These are phyloP conservation scores for Bos indicus DNA, from an alignment of 2,113 vertebrate genomes.

Conservation along the genomic window DNA sequence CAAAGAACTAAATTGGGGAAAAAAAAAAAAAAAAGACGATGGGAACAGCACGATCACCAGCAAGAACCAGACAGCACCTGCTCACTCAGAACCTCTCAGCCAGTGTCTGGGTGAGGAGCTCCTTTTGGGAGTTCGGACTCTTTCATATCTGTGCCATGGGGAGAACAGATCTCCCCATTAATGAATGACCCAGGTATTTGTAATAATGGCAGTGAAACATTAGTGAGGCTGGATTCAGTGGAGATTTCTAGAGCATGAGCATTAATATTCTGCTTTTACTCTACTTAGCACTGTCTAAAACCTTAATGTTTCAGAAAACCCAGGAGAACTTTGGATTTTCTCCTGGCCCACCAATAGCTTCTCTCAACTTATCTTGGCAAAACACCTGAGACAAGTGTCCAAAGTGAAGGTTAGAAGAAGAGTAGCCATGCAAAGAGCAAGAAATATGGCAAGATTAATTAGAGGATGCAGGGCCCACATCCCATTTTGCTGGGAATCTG, in stretches of 20 bases:
- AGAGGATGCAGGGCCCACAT: slow-evolving; percentile 27
- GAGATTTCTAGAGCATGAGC: neutral
- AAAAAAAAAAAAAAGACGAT: neutral
- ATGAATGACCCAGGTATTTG: neutral
- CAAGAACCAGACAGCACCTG: fast-evolving
- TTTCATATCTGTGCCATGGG: neutral
- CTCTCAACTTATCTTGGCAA: slow-evolving; percentile 18
- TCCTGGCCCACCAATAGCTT: slow-evolving; percentile 22
- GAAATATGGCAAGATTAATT: slow-evolving; percentile 42
- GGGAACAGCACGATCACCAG: neutral
- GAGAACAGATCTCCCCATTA: neutral
- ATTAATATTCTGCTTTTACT: slow-evolving; percentile 9
- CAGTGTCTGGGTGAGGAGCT: neutral
- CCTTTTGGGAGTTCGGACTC: neutral
- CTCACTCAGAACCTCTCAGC: neutral
- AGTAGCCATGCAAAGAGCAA: slow-evolving; percentile 31
- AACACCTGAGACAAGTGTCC: slow-evolving; percentile 27
- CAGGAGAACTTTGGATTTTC: slow-evolving; percentile 43
- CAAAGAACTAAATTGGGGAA: neutral
- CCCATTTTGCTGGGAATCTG: slow-evolving; percentile 19
- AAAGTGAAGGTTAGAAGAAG: slow-evolving; percentile 27
- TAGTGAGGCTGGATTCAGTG: neutral
- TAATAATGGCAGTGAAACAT: neutral
- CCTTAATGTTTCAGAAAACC: slow-evolving; percentile 47
- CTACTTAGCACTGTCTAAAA: slow-evolving; percentile 3